phyloP scores from a whole-genome alignment of 2,888 invertebrate species.

The Pammene fasciana region DNA sequence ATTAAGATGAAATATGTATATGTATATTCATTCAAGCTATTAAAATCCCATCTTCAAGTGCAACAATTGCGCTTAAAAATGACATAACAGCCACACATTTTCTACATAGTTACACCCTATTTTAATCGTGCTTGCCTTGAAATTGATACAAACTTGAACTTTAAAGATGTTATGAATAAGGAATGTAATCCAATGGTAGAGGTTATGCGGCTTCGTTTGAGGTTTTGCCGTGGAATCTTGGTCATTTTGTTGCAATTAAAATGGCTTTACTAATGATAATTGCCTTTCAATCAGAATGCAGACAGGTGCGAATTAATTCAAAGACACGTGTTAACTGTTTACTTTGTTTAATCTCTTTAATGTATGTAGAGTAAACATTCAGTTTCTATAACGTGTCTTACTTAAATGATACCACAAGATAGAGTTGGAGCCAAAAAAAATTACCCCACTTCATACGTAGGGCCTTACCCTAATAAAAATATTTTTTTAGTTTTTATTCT shows the following conservation, averaged over 20 bases:
- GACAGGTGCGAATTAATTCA: not conserved
- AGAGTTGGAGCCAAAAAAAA: too few species aligned
- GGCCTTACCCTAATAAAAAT: too few species aligned
- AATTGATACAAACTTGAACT: slow-evolving; percentile 11
- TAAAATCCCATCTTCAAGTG: slow-evolving; percentile 37
- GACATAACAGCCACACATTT: not conserved
- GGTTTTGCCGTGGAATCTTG: not conserved
- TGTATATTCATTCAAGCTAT: slow-evolving; percentile 35
- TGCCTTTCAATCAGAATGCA: not conserved
- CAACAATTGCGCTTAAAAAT: not conserved
- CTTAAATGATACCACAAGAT: too few species aligned
- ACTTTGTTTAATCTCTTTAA: not conserved
- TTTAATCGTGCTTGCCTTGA: not conserved
- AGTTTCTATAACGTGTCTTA: too few species aligned
- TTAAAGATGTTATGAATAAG: not conserved
- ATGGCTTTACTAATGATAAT: not conserved
- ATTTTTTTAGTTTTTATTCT: too few species aligned
- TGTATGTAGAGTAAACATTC: not conserved
- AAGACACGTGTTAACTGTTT: not conserved
- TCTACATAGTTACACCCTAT: not conserved
- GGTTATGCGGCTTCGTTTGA: not conserved
- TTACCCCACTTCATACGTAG: too few species aligned
- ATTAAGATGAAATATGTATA: slow-evolving; percentile 35
- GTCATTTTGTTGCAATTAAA: slow-evolving; percentile 16
- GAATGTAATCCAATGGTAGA: slow-evolving; percentile 5